These are phyloP conservation scores for Nannoperca obscura DNA, from an alignment of 2,797 vertebrate species.

Conservation along the genomic window DNA sequence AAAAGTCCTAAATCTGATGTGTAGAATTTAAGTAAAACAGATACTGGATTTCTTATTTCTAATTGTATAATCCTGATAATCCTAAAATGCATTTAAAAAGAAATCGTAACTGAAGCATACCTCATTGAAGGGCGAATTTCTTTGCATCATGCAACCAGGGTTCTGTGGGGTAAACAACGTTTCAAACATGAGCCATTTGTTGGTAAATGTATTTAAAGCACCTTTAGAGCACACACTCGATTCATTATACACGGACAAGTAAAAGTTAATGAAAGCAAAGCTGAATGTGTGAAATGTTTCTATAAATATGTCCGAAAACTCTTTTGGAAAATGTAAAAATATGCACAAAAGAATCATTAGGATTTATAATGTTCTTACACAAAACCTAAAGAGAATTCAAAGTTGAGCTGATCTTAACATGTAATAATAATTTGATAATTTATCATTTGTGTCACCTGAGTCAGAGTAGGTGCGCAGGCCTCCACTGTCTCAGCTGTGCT, in stretches of 20 bases:
- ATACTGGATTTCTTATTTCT: conserved; percentile 2
- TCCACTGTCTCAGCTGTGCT: conserved; percentile 77
- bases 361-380: neutral
- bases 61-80: neutral
- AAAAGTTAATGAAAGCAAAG: neutral
- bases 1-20: neutral
- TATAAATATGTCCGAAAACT: neutral
- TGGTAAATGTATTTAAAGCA: neutral
- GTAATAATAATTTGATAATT: neutral
- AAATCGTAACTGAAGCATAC: conserved; percentile 69
- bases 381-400: neutral
- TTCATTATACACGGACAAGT: neutral
- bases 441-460: conserved; percentile 48
- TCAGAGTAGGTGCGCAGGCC: conserved; percentile 80
- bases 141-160: conserved; percentile 75
- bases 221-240: neutral
- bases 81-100: neutral
- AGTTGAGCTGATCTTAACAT: neutral
- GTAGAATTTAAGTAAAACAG: neutral
- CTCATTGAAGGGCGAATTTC: conserved; percentile 76
- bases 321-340: neutral
- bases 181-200: neutral
- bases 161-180: conserved; percentile 72
- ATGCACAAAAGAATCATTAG: neutral
- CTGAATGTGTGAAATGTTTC: neutral